Evolutionary conservation across 2,888 invertebrate genomes (phyloP), one percentile per base, ranked within the genome.

Genomic region (Drosophila mimica): DNA sequence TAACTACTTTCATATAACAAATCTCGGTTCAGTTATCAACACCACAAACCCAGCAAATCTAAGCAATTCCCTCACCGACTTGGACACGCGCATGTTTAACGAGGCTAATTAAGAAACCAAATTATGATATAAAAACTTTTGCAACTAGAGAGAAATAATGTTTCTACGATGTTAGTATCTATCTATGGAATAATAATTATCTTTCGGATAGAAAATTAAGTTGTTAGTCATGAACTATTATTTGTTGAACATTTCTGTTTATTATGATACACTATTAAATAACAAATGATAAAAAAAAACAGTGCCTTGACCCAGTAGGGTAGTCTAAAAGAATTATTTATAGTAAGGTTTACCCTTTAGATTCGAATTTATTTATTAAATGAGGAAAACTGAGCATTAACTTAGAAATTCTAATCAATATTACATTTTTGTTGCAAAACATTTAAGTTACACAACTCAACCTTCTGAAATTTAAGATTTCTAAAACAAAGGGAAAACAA

Each of bases 1-100:
- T 17, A 31, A 33, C 25, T 25, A 17, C 7, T 34, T 17, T 30
- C 59, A 30, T 34, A 13, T 46, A 38, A 11, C 46, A 62, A 56
- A 67, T 30, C 69, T 33, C 28, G 28, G 34, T 54, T 36, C 57
- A 17, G 53, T 60, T 48, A 74, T 49, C 48, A 75, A 60, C 43
- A 56, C 48, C 25, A 36, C 28, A 57, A 56, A n/a, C 30, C 17
- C 51, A 38, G 8, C 25, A 53, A 83, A 81, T 81, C 66, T 20
- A 28, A 40, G 51, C 38, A 57, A 70, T 76, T 71, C 65, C 61
- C 72, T 20, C 15, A 40, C 28, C 17, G 49, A 59, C n/a, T 66
- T 43, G n/a, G 33, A 20, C 40, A 15, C 40, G 13, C 20, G 15
- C 30, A 30, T 15, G 56, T 40, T 20, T 28, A n/a, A 40, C 30